A percentile compares a stretch with the other conserved stretches of the same genome.
phyloP scores from a whole-genome alignment of 2,113 vertebrate species.

The Nestor notabilis region DNA sequence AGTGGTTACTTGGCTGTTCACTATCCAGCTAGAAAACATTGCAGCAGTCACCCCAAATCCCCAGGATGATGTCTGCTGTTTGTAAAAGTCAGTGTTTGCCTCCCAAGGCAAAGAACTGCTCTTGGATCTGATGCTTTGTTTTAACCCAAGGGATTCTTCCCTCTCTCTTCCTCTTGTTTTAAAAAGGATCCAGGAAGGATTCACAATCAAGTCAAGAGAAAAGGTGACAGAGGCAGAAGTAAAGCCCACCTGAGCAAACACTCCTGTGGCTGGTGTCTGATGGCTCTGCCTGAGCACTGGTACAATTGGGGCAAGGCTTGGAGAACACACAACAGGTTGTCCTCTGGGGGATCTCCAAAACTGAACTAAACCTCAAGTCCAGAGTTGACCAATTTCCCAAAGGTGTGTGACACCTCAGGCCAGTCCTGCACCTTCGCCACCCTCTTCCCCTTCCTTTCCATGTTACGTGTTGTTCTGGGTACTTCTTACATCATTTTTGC shows the following conservation, averaged over 20 bases:
- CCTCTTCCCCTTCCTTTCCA: neutral
- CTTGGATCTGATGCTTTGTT: neutral
- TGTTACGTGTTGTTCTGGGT: neutral
- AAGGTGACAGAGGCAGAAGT: neutral
- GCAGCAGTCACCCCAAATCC: neutral
- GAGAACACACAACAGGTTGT: neutral
- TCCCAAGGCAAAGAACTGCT: neutral
- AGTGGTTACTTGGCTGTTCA: conserved; percentile 14
- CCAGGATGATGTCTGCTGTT: neutral
- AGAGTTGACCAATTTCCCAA: neutral
- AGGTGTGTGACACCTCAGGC: neutral
- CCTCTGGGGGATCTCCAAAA: neutral
- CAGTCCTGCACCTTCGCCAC: neutral
- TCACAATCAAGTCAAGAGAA: neutral
- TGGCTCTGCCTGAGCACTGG: neutral
- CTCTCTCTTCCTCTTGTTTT: neutral
- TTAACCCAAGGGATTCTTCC: neutral
- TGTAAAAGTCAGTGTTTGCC: neutral
- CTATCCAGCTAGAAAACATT: neutral
- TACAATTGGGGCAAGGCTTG: neutral
- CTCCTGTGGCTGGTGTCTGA: neutral
- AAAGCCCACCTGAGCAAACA: neutral
- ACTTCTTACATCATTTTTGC: neutral
- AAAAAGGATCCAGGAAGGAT: neutral
- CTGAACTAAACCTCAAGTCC: neutral